Base-by-base conservation (phyloP, 2,797 vertebrate species). In the Craterocephalus amniculus region DNA sequence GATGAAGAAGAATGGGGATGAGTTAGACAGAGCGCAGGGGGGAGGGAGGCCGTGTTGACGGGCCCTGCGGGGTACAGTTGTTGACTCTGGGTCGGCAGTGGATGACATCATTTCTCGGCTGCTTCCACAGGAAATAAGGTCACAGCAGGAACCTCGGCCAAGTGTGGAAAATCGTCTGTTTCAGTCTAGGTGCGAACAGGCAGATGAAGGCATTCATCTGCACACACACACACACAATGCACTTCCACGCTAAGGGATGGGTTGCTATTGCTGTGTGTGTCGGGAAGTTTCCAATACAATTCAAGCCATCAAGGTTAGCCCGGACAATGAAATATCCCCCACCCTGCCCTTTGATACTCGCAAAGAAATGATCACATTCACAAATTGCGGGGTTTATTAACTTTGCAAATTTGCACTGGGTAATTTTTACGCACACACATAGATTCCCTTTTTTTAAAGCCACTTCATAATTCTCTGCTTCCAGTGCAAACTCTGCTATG, bases 61-160 rank as follows among this genome's bases (percentile, higher is more conserved):
- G 58, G 36, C 10, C 18, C 56, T 54, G 58, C 55, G 67, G 65
- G 1, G 24, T 71, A 57, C 76, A 78, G 78, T 87, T 91, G 89
- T 94, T 93, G 92, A 89, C 83, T 89, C 83, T 85, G 78, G 83
- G 78, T 78, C 67, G 58, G 67, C 63, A 38, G 75, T 82, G 82
- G 74, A 85, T 95, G 91, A 94, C 93, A 92, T 94, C 92, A 94
- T 88, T 81, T 64, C 77, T 84, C 72, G 56, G 78, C 85, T 83
- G 79, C 86, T 85, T 90, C 72, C 72, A 92, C 90, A 93, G 93
- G 94, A 95, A 94, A 94, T 94, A 85, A 94, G 88, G 89, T 94
- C 93, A 94, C 88, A 88, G 85, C 67, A 51, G 83, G 90, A 90
- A 84, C 83, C 77, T 83, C 35, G 45, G 91, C 91, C 91, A 91